Evolutionary conservation across 1,140 invertebrate species (phyloP).

Genomic region (Halesus radiatus): DNA sequence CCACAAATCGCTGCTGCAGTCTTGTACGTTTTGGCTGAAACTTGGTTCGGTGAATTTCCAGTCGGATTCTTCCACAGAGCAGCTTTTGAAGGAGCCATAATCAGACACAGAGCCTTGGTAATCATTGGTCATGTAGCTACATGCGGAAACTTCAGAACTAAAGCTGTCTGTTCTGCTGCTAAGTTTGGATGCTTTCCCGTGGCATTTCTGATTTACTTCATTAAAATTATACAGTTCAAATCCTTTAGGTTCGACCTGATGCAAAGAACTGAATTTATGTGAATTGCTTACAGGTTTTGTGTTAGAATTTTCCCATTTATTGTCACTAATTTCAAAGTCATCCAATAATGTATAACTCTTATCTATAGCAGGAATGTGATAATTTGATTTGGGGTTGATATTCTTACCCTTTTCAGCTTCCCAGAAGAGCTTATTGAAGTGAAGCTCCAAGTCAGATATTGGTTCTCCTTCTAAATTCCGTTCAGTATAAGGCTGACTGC

Average conservation of each 20-base stretch:
- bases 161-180: conserved; percentile 47
- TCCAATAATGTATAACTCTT: conserved; percentile 32
- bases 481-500: conserved; percentile 21
- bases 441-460: conserved; percentile 52
- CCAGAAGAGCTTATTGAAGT: conserved; percentile 57
- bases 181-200: neutral
- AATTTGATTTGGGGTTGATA: conserved; percentile 1
- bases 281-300: neutral
- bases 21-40: conserved; percentile 13
- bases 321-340: conserved; percentile 4
- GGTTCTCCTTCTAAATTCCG: conserved; percentile 44
- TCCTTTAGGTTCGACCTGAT: neutral
- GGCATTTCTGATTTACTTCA: neutral
- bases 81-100: conserved; percentile 43
- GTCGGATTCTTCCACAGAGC: conserved; percentile 4
- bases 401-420: conserved; percentile 52
- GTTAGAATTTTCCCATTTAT: neutral
- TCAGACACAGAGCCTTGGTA: conserved; percentile 41
- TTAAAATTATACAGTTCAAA: neutral
- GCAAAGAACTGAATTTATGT: neutral
- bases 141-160: conserved; percentile 47
- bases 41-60: conserved; percentile 20
- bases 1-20: conserved; percentile 16
- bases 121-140: conserved; percentile 39
- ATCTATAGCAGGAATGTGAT: conserved; percentile 8